Conservation (phyloP, 2,797 vertebrate genomes). For the Mormyrops boulengeri region DNA sequence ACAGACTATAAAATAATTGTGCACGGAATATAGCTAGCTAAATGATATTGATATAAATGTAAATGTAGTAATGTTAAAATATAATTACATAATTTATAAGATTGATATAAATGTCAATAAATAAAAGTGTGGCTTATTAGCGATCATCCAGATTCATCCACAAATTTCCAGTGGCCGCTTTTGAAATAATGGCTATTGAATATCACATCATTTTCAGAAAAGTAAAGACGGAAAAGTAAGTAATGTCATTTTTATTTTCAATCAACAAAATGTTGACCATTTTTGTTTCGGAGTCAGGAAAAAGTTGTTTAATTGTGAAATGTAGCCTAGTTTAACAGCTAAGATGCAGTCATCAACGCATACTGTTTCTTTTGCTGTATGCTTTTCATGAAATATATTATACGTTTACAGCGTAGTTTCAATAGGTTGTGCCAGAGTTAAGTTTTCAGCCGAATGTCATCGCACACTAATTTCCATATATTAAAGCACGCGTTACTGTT, state of each 20-base stretch:
- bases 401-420: background rate
- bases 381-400: background rate
- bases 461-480: background rate
- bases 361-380: background rate
- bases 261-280: background rate
- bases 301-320: background rate
- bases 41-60: background rate
- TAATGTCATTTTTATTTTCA: background rate
- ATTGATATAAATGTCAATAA: background rate
- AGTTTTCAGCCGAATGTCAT: background rate
- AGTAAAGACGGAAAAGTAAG: background rate
- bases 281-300: too few species aligned
- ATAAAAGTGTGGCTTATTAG: background rate
- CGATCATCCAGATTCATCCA: background rate
- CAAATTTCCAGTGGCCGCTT: background rate
- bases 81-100: background rate
- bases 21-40: background rate
- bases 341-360: background rate
- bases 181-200: background rate
- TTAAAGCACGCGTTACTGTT: background rate
- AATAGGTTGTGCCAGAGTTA: background rate
- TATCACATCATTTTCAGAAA: background rate
- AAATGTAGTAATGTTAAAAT: background rate
- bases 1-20: background rate
- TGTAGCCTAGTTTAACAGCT: background rate